phyloP scores from a whole-genome alignment of 2,797 vertebrate species.

The Rachycentron canadum region DNA sequence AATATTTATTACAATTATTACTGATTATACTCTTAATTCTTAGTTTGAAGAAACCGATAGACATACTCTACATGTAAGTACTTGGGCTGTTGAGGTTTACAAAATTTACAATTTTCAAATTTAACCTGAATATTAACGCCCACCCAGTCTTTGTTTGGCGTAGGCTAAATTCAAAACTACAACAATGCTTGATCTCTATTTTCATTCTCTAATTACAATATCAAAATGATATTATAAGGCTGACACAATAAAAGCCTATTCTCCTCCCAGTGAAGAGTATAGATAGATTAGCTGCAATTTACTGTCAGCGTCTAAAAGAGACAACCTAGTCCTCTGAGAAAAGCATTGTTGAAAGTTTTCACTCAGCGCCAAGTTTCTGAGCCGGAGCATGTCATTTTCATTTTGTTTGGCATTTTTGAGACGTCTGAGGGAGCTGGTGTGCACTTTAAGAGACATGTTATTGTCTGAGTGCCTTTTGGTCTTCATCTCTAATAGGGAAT shows the following conservation, averaged over 20 bases:
- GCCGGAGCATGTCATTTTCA: conserved; percentile 78
- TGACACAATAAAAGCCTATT: conserved; percentile 26
- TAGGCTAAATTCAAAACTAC: conserved; percentile 4
- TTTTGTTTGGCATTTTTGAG: conserved; percentile 83
- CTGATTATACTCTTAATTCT: conserved; percentile 43
- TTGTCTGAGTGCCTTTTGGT: conserved; percentile 81
- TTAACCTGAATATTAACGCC: background rate
- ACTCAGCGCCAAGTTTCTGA: conserved; percentile 68
- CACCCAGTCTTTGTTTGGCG: conserved; percentile 11
- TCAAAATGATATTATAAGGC: conserved; percentile 33
- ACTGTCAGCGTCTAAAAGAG: conserved; percentile 59
- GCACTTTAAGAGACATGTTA: conserved; percentile 84
- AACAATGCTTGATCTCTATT: conserved; percentile 35
- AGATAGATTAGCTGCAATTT: conserved; percentile 73
- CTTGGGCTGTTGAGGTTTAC: background rate
- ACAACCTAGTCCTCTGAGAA: conserved; percentile 55
- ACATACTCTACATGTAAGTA: background rate
- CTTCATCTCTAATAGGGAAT: conserved; percentile 84
- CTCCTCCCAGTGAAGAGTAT: conserved; percentile 38
- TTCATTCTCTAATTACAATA: conserved; percentile 45
- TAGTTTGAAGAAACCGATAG: conserved; percentile 8
- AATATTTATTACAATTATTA: conserved; percentile 40
- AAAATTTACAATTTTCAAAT: conserved; percentile 6
- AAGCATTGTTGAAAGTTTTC: conserved; percentile 76
- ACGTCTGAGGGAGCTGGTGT: conserved; percentile 79